Conservation (phyloP, 2,797 vertebrate species). For the Aeoliscus strigatus region DNA sequence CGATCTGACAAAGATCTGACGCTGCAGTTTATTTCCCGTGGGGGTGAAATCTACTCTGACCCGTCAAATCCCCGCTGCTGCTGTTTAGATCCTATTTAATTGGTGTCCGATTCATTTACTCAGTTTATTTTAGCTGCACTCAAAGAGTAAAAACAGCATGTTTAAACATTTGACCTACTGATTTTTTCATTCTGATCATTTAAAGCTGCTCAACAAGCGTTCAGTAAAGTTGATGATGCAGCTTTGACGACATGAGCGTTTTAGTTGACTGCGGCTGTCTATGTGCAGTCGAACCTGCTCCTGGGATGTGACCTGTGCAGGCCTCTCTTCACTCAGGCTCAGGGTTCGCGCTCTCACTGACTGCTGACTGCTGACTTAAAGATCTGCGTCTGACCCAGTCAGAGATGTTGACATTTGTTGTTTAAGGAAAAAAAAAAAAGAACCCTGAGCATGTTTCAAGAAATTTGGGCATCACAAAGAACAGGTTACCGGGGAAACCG, state of each 20-base stretch:
- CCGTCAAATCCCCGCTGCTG: no score
- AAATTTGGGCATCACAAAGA: no score
- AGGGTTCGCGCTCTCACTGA: constrained; percentile 1
- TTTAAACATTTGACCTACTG: background rate
- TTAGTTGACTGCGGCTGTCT: constrained; percentile 2
- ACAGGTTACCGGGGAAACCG: no score
- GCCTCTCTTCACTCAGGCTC: background rate
- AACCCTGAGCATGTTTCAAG: no score
- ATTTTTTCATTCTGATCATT: background rate
- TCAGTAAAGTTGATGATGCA: constrained; percentile 3
- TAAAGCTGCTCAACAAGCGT: background rate
- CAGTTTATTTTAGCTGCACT: background rate
- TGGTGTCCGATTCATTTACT: no score
- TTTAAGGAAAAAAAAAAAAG: no score
- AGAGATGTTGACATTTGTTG: background rate
- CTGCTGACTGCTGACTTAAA: background rate
- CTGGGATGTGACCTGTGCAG: constrained; percentile 12
- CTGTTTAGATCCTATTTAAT: no score
- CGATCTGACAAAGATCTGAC: background rate
- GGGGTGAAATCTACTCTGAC: no score
- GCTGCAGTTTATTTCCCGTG: background rate
- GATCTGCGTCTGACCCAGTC: background rate
- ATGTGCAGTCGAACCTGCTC: background rate
- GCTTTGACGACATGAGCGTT: background rate
- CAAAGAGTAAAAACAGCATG: background rate